Conservation (phyloP, 2,888 invertebrate species). For the Eristalis intricaria region DNA sequence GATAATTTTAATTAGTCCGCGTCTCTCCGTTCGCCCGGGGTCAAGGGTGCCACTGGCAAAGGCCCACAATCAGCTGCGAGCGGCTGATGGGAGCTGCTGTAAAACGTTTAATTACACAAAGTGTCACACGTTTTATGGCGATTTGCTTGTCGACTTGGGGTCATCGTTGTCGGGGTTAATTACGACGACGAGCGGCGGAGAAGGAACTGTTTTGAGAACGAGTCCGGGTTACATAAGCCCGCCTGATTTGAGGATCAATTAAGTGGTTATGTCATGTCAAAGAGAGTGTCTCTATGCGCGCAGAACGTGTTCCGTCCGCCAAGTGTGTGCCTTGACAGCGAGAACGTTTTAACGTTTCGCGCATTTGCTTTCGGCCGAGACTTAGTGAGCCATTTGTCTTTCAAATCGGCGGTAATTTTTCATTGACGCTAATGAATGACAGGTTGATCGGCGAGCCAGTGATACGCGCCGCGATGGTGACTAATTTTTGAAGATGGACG, state of each 20-base stretch:
- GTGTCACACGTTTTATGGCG: conserved; percentile 39
- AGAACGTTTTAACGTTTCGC: background rate
- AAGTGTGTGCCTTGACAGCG: background rate
- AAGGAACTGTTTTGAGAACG: conserved; percentile 4
- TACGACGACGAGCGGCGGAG: background rate
- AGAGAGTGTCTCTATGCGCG: background rate
- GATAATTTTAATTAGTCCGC: conserved; percentile 69
- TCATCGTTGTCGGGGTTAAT: background rate
- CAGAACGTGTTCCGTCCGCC: conserved; percentile 17
- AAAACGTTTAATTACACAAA: conserved; percentile 4
- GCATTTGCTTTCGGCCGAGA: background rate
- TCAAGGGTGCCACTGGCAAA: conserved; percentile 33
- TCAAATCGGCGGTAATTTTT: conserved; percentile 9
- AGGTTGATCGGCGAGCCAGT: background rate
- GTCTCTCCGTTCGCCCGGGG: conserved; percentile 32
- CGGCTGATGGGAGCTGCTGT: conserved; percentile 3
- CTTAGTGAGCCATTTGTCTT: background rate
- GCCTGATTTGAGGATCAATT: conserved; percentile 29
- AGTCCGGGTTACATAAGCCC: conserved; percentile 18
- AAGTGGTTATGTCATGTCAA: conserved; percentile 50
- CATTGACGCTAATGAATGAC: conserved; percentile 14
- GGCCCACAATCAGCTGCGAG: conserved; percentile 14
- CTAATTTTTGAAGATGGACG: background rate
- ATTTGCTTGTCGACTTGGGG: background rate
- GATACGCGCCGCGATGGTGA: background rate